phyloP scores from a whole-genome alignment of 2,888 invertebrate species.

The Hyalella azteca region DNA sequence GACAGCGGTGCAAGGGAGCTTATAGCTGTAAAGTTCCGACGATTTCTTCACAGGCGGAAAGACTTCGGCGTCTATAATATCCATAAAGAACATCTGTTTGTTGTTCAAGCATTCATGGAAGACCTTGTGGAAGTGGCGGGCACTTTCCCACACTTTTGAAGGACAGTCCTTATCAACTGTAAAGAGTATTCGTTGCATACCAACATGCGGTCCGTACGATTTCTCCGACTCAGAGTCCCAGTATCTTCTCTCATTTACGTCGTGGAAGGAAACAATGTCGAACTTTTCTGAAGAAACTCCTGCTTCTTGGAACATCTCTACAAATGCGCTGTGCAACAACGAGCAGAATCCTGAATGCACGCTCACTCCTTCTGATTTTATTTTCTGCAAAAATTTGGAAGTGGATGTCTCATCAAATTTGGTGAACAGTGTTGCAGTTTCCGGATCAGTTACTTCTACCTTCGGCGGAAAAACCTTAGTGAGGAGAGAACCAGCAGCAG shows the following conservation, averaged over 20 bases:
- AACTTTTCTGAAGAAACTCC: slow-evolving; percentile 3
- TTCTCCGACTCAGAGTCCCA: slow-evolving; percentile 9
- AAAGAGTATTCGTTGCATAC: neutral
- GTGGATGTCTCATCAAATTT: neutral
- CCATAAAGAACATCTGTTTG: neutral
- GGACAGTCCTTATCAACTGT: neutral
- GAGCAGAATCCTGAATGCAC: slow-evolving; percentile 46
- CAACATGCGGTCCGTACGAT: slow-evolving; percentile 37
- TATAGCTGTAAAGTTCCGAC: neutral
- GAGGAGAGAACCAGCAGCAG: neutral
- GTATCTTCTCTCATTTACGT: slow-evolving; percentile 48
- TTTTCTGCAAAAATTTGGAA: neutral
- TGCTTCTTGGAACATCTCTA: slow-evolving; percentile 37
- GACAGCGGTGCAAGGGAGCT: too few species aligned
- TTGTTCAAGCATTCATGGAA: neutral
- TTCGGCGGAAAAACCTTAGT: neutral
- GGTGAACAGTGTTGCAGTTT: neutral
- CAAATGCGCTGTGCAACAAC: slow-evolving; percentile 38
- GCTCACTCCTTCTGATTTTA: slow-evolving; percentile 22
- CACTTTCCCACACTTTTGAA: slow-evolving; percentile 42
- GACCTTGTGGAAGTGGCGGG: slow-evolving; percentile 18
- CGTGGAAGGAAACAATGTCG: slow-evolving; percentile 40
- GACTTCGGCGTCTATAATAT: neutral
- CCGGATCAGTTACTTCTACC: neutral
- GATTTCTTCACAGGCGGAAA: neutral